phyloP scores from a whole-genome alignment of 2,113 vertebrate genomes.

The Hipposideros armiger region DNA sequence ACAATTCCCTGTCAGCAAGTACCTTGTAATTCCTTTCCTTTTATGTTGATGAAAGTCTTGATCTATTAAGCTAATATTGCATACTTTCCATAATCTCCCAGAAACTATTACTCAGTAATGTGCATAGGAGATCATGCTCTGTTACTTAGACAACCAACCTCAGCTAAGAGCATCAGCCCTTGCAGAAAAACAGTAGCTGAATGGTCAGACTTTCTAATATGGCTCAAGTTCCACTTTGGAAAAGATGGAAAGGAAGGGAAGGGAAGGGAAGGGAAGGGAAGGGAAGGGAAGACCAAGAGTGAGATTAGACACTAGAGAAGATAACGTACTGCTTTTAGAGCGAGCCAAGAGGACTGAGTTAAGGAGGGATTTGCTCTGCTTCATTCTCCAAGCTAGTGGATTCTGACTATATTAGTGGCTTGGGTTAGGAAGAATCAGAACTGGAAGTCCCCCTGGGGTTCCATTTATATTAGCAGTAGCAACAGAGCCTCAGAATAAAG shows the following conservation, averaged over 20 bases:
- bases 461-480: not conserved
- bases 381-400: not conserved
- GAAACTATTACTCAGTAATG: slow-evolving; percentile 67
- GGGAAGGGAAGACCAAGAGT: not conserved
- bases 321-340: not conserved
- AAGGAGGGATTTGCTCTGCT: not conserved
- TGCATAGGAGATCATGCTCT: slow-evolving; percentile 22
- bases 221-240: not conserved
- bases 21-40: slow-evolving; percentile 80
- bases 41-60: slow-evolving; percentile 77
- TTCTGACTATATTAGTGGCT: slow-evolving; percentile 17
- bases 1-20: slow-evolving; percentile 76
- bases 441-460: slow-evolving; percentile 59
- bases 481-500: slow-evolving; percentile 55
- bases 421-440: slow-evolving; percentile 31
- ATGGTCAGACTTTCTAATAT: not conserved
- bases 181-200: slow-evolving; percentile 46
- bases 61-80: slow-evolving; percentile 75
- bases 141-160: slow-evolving; percentile 66
- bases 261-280: too few species aligned
- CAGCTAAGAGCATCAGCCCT: slow-evolving; percentile 38
- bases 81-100: slow-evolving; percentile 68
- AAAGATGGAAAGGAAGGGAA: not conserved
- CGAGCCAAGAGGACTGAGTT: not conserved
- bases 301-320: not conserved